Evolutionary conservation across 2,797 vertebrate genomes (phyloP).

Genomic region (Eptatretus atami): DNA sequence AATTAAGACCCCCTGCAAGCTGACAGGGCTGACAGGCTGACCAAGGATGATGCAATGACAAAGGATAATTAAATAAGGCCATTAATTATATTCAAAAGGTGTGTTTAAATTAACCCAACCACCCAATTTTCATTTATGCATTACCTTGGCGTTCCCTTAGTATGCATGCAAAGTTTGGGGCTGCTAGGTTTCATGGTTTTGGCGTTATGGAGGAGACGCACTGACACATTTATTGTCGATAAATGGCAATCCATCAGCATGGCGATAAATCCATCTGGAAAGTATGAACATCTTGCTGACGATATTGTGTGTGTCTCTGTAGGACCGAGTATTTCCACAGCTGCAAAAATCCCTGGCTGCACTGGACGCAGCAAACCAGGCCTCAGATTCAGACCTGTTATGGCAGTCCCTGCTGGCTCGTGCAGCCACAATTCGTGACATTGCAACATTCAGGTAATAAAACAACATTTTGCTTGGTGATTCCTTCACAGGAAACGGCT

Average conservation of each 20-base stretch:
- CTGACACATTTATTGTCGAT: neutral
- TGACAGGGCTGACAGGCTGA: too few relatives aligned
- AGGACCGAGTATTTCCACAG: constrained; percentile 79
- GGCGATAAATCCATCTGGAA: neutral
- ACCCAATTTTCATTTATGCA: too few relatives aligned
- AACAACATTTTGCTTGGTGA: constrained; percentile 6
- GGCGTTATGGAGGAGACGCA: too few relatives aligned
- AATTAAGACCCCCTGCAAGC: too few relatives aligned
- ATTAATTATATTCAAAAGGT: too few relatives aligned
- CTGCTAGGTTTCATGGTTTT: too few relatives aligned
- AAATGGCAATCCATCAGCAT: neutral
- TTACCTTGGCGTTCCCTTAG: too few relatives aligned
- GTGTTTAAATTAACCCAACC: too few relatives aligned
- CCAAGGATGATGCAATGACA: neutral
- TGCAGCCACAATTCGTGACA: constrained; percentile 49
- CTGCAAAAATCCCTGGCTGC: constrained; percentile 38
- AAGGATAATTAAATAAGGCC: too few relatives aligned
- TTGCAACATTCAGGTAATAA: constrained; percentile 46
- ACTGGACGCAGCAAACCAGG: constrained; percentile 19
- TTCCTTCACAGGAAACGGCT: neutral
- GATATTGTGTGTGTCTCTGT: constrained; percentile 7
- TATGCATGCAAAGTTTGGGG: too few relatives aligned
- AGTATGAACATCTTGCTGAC: neutral
- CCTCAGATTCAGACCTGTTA: constrained; percentile 29
- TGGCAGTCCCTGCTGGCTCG: constrained; percentile 63